phyloP scores from a whole-genome alignment of 35 echinoderm and acorn worm species.

The Lytechinus variegatus region DNA sequence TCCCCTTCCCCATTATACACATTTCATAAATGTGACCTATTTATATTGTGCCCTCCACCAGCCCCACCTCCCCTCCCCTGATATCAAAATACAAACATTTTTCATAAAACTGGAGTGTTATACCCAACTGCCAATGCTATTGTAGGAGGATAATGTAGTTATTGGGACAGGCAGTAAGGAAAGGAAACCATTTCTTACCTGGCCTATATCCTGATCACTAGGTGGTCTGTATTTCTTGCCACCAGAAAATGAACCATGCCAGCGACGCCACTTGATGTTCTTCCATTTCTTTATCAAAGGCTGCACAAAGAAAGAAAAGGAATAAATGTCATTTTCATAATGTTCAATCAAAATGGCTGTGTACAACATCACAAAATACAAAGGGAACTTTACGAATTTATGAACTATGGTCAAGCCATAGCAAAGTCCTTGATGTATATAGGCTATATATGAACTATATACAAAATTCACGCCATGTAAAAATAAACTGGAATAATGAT shows the following conservation, averaged over 20 bases:
- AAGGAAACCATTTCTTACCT: conserved; percentile 54
- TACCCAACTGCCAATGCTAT: background rate
- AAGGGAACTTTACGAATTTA: no score
- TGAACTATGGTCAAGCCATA: no score
- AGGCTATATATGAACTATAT: no score
- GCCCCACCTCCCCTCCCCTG: no score
- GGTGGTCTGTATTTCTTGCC: conserved; percentile 80
- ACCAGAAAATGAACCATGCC: conserved; percentile 64
- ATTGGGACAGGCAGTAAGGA: background rate
- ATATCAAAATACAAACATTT: background rate
- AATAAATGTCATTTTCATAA: background rate
- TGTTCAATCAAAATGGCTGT: no score
- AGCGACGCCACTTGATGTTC: conserved; percentile 92
- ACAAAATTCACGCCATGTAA: no score
- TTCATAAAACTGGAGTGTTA: background rate
- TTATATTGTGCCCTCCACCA: no score
- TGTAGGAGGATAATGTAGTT: background rate
- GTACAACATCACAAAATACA: no score
- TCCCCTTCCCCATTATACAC: no score
- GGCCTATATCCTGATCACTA: conserved; percentile 87
- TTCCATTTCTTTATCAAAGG: conserved; percentile 88
- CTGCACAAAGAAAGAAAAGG: conserved; percentile 26
- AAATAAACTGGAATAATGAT: no score
- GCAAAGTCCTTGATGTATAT: no score
- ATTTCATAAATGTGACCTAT: no score